Percentiles rank a stretch among this genome's conserved stretches.
These are phyloP conservation scores for Tor tambroides DNA, from an alignment of 2,113 vertebrate genomes.

Conservation along the genomic window DNA sequence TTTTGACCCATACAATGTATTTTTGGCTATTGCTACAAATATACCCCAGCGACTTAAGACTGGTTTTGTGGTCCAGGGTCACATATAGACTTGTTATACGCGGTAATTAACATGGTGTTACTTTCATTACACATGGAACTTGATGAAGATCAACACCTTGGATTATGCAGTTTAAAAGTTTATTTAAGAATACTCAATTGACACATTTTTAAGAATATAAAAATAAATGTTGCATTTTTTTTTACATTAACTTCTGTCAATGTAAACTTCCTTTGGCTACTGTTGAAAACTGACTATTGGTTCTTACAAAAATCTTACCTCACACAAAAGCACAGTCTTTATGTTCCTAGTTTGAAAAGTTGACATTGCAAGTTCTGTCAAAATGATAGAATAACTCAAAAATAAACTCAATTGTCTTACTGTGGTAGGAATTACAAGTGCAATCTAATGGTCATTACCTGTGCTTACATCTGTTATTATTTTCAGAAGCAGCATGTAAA, in stretches of 20 bases:
- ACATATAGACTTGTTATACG: not conserved
- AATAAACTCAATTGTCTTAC: not conserved
- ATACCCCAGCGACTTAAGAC: too few relatives aligned
- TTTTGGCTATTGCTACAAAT: too few relatives aligned
- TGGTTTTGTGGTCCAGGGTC: too few relatives aligned
- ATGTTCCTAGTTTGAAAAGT: not conserved
- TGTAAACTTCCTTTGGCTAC: constrained; percentile 24
- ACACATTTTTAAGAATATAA: constrained; percentile 60
- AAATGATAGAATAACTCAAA: not conserved
- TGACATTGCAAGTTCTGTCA: not conserved
- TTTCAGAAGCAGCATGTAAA: not conserved
- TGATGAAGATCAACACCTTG: not conserved
- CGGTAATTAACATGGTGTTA: not conserved
- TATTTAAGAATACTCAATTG: constrained; percentile 62
- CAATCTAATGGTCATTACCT: not conserved
- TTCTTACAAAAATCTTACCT: constrained; percentile 5
- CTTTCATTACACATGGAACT: not conserved
- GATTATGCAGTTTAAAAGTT: constrained; percentile 57
- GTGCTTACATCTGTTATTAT: not conserved
- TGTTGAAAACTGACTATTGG: constrained; percentile 9
- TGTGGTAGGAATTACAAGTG: not conserved
- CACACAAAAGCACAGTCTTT: constrained; percentile 10
- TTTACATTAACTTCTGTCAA: constrained; percentile 21
- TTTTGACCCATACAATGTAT: too few relatives aligned
- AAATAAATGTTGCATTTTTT: constrained; percentile 61